phyloP scores from a whole-genome alignment of 2,113 vertebrate genomes.

The Dromaius novaehollandiae region DNA sequence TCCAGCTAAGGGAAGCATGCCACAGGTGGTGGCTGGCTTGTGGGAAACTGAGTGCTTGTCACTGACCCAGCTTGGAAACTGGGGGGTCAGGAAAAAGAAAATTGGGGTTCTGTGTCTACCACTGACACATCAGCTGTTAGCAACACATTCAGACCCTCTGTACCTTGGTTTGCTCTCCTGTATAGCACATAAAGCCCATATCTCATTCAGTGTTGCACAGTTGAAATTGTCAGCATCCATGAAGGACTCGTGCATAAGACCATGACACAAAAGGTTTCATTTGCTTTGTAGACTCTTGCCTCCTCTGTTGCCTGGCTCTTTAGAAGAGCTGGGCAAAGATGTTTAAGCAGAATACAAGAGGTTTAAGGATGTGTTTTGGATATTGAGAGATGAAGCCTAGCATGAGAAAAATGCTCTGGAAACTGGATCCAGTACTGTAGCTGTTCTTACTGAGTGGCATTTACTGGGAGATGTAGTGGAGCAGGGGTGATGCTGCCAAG shows the following conservation, averaged over 20 bases:
- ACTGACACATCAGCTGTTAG: background rate
- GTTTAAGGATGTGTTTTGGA: background rate
- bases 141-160: background rate
- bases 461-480: background rate
- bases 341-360: slow-evolving; percentile 32
- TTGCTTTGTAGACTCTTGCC: background rate
- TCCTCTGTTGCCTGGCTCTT: background rate
- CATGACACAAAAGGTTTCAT: background rate
- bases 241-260: background rate
- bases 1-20: background rate
- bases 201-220: accelerated
- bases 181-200: background rate
- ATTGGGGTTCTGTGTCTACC: background rate
- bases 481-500: background rate
- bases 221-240: accelerated
- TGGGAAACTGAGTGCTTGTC: background rate
- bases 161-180: accelerated
- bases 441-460: background rate
- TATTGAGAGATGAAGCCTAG: background rate
- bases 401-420: background rate
- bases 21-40: background rate
- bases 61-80: background rate
- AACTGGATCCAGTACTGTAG: background rate
- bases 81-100: background rate
- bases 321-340: background rate